Evolutionary conservation across 2,797 vertebrate species (phyloP).

Genomic region (Setipinna tenuifilis): DNA sequence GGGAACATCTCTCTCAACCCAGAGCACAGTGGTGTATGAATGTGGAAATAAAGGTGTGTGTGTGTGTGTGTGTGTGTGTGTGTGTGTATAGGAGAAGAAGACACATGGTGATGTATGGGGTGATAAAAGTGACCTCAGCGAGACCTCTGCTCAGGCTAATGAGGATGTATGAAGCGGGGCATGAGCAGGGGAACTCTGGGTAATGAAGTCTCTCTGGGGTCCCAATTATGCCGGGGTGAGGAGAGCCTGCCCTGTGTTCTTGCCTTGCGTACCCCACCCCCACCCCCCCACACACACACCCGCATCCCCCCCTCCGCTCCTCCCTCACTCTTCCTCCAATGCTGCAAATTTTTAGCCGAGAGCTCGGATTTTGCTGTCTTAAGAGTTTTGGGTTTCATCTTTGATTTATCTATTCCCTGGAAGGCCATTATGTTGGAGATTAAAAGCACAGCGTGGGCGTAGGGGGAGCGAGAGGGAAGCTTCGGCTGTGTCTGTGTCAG

Average conservation of each 20-base stretch:
- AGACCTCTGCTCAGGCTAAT: slow-evolving; percentile 52
- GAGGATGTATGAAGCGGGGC: slow-evolving; percentile 45
- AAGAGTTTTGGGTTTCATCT: slow-evolving; percentile 51
- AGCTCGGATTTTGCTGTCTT: slow-evolving; percentile 55
- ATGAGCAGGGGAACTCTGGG: slow-evolving; percentile 27
- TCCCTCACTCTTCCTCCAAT: not conserved
- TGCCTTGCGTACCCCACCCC: slow-evolving; percentile 17
- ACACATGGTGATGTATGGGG: slow-evolving; percentile 37
- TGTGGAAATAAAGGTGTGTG: not conserved
- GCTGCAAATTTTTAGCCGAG: slow-evolving; percentile 27
- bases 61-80: slow-evolving; percentile 13
- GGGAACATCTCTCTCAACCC: not conserved
- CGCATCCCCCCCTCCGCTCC: not conserved
- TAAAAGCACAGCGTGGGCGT: slow-evolving; percentile 10
- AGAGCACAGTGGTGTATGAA: not conserved
- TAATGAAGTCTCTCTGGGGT: slow-evolving; percentile 66
- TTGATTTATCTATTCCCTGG: slow-evolving; percentile 62
- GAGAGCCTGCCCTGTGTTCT: slow-evolving; percentile 50
- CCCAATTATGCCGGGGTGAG: slow-evolving; percentile 63
- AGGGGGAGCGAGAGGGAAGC: not conserved
- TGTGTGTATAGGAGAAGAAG: not conserved
- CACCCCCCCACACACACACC: not conserved
- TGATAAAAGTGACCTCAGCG: slow-evolving; percentile 30
- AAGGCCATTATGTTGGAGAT: not conserved
- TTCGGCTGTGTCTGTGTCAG: not conserved